Percentiles rank a stretch among this genome's conserved stretches.
Conservation (phyloP, 2,888 invertebrate species). For the Nowickia ferox region DNA sequence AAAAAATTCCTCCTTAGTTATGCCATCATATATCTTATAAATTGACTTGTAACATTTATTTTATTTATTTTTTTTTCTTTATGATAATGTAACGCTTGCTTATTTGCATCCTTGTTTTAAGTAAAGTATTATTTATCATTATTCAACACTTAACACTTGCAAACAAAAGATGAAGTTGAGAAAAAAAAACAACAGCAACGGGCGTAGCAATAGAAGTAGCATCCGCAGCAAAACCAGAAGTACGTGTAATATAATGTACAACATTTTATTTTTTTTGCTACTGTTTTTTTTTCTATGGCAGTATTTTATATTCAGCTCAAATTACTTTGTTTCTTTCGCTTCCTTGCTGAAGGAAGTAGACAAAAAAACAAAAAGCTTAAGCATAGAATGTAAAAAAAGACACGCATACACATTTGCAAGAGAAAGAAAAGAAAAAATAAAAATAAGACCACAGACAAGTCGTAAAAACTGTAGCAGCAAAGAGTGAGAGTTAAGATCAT, state of each 20-base stretch:
- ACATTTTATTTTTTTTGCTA: neutral
- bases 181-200: neutral
- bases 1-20: no score
- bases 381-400: slow-evolving; percentile 2
- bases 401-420: neutral
- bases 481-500: slow-evolving; percentile 28
- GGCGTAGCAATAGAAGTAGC: neutral
- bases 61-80: neutral
- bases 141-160: neutral
- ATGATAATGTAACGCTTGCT: neutral
- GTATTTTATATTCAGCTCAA: slow-evolving; percentile 48
- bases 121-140: neutral
- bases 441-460: slow-evolving; percentile 20
- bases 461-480: slow-evolving; percentile 6
- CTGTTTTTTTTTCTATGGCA: slow-evolving; percentile 32
- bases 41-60: no score
- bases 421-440: neutral
- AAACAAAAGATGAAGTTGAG: neutral
- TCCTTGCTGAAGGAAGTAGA: neutral
- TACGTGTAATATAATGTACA: neutral
- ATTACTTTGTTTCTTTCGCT: slow-evolving; percentile 18
- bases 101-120: neutral
- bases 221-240: neutral
- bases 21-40: no score
- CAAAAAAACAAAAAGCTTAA: neutral